Evolutionary conservation across 2,888 invertebrate species (phyloP).

Genomic region (Steinernema carpocapsae): DNA sequence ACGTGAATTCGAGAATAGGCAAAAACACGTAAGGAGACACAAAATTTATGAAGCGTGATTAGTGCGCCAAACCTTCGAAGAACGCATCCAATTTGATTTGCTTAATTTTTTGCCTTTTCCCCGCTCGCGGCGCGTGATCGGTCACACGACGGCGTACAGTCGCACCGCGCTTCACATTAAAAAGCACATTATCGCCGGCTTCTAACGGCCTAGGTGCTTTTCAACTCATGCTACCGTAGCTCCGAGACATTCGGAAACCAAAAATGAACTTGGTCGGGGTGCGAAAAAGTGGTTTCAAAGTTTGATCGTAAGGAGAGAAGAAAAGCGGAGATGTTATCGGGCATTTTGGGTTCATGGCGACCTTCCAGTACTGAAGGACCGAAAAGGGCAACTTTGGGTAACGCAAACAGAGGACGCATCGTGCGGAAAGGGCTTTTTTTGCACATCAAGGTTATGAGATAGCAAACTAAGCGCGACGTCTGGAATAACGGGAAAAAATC

Average conservation of each 20-base stretch:
- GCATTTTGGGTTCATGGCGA: not conserved
- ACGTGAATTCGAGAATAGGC: no score
- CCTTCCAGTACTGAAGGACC: no score
- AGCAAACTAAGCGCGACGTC: no score
- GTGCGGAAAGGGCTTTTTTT: no score
- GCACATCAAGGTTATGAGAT: no score
- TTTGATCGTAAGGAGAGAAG: not conserved
- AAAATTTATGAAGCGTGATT: no score
- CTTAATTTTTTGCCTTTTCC: not conserved
- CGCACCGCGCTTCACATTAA: not conserved
- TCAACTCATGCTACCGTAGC: not conserved
- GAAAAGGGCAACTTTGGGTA: no score
- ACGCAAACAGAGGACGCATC: no score
- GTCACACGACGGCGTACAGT: conserved; percentile 12
- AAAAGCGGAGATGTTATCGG: not conserved
- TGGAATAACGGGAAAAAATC: no score
- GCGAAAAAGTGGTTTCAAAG: conserved; percentile 1
- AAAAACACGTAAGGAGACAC: no score
- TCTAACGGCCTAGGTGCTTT: not conserved
- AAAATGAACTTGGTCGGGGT: not conserved
- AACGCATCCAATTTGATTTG: not conserved
- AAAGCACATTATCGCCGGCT: conserved; percentile 8
- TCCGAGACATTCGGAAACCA: conserved; percentile 27
- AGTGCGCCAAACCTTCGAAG: no score
- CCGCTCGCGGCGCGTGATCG: not conserved